A percentile compares a stretch with the other conserved stretches of the same genome.
Evolutionary conservation across 2,113 vertebrate genomes (phyloP).

Genomic region (Arothron firmamentum): DNA sequence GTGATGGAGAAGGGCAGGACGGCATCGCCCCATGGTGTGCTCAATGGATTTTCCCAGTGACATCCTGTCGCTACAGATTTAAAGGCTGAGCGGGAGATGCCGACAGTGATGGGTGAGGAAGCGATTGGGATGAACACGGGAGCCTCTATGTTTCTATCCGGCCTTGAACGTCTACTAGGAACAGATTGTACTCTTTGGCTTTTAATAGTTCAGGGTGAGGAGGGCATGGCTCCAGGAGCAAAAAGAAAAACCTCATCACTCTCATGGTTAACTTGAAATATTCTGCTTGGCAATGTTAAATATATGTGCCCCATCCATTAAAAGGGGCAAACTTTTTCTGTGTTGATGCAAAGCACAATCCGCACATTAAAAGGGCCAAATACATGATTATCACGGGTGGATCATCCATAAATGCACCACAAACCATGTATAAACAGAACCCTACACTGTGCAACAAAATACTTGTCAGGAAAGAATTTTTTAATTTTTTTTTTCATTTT

Average conservation of each 20-base stretch:
- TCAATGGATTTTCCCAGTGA: slow-evolving; percentile 50
- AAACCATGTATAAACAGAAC: background rate
- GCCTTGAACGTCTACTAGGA: slow-evolving; percentile 16
- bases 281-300: too few relatives aligned
- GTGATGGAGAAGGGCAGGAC: slow-evolving; percentile 64
- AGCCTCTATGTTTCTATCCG: slow-evolving; percentile 29
- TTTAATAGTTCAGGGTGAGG: slow-evolving; percentile 18
- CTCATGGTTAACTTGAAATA: too few relatives aligned
- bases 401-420: background rate
- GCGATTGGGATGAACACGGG: slow-evolving; percentile 14
- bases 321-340: background rate
- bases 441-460: background rate
- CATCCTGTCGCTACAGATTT: slow-evolving; percentile 58
- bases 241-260: too few relatives aligned
- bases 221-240: too few relatives aligned
- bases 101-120: slow-evolving; percentile 50
- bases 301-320: background rate
- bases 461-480: too few relatives aligned
- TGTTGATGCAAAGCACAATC: background rate
- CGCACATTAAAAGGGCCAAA: background rate
- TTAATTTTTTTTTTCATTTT: too few relatives aligned
- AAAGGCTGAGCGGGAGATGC: slow-evolving; percentile 33
- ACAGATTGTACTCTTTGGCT: slow-evolving; percentile 29
- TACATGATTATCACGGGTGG: background rate
- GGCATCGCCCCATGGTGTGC: slow-evolving; percentile 50